Percentiles rank a stretch among this genome's conserved stretches.
Evolutionary conservation across 2,797 vertebrate genomes (phyloP).

Genomic region (Coregonus ussuriensis): DNA sequence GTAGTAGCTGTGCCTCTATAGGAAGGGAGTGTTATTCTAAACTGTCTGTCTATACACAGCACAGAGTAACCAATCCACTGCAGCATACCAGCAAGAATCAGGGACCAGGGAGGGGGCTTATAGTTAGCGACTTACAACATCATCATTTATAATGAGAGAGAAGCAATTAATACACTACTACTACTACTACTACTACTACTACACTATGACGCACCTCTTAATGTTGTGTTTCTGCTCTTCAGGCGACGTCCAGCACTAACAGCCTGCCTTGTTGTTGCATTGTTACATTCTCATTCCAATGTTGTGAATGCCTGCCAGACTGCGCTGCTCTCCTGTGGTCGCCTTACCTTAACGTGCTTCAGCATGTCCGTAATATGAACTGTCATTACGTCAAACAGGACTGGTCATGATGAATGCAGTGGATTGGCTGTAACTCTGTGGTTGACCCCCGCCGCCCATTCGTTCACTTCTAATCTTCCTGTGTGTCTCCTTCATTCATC

Average conservation of each 20-base stretch:
- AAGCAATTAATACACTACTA: no score
- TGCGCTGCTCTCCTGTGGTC: conserved; percentile 71
- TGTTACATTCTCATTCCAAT: conserved; percentile 50
- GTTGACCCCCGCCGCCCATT: background rate
- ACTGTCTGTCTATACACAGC: background rate
- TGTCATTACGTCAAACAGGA: conserved; percentile 15
- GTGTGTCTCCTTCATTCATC: background rate
- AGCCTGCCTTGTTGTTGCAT: conserved; percentile 62
- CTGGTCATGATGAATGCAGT: background rate
- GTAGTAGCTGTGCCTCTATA: conserved; percentile 7
- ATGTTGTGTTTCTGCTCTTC: background rate
- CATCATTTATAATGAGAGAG: background rate
- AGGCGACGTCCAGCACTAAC: conserved; percentile 28
- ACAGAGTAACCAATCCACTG: background rate
- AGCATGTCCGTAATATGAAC: conserved; percentile 80
- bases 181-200: background rate
- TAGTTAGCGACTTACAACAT: background rate
- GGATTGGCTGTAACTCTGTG: conserved; percentile 12
- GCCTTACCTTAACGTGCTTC: conserved; percentile 81
- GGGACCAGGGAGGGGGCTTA: background rate
- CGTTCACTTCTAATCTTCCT: background rate
- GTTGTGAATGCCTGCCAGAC: conserved; percentile 77
- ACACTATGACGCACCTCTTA: background rate
- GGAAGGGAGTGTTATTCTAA: conserved; percentile 2
- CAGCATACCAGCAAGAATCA: background rate